phyloP scores from a whole-genome alignment of 2,888 invertebrate genomes.

The Amblyteles armatorius region DNA sequence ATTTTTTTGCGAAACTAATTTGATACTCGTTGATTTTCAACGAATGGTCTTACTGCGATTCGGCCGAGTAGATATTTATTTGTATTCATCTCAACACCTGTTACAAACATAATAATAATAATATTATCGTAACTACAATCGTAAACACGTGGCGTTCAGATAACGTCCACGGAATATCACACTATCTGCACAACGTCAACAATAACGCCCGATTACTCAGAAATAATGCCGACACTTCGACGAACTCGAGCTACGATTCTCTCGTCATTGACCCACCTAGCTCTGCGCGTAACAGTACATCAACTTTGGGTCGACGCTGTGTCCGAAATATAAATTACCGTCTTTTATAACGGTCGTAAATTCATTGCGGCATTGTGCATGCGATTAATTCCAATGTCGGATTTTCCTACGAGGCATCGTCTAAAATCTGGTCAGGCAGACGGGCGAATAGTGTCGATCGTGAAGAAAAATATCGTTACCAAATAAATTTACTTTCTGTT shows the following conservation, averaged over 20 bases:
- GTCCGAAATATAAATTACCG: conserved; percentile 62
- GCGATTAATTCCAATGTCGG: too few species aligned
- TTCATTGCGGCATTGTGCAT: background rate
- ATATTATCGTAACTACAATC: too few species aligned
- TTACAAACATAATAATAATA: too few species aligned
- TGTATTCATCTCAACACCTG: too few species aligned
- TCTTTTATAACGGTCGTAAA: conserved; percentile 52
- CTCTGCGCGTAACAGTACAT: conserved; percentile 48
- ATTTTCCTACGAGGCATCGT: too few species aligned
- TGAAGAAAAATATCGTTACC: background rate
- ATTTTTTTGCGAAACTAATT: too few species aligned
- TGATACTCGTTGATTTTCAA: too few species aligned
- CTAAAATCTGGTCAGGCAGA: background rate
- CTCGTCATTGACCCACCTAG: conserved; percentile 57
- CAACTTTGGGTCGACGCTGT: conserved; percentile 56
- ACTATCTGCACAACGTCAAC: background rate
- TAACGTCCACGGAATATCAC: too few species aligned
- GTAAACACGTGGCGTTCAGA: too few species aligned
- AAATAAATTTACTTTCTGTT: conserved; percentile 54
- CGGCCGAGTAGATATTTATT: too few species aligned
- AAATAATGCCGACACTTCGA: background rate
- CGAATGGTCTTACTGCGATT: too few species aligned
- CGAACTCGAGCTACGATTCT: background rate
- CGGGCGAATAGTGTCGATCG: background rate
- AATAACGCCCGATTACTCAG: background rate